These are phyloP conservation scores for Stichopus horrens DNA, from an alignment of 53 echinoderm and acorn worm genomes.

Conservation along the genomic window DNA sequence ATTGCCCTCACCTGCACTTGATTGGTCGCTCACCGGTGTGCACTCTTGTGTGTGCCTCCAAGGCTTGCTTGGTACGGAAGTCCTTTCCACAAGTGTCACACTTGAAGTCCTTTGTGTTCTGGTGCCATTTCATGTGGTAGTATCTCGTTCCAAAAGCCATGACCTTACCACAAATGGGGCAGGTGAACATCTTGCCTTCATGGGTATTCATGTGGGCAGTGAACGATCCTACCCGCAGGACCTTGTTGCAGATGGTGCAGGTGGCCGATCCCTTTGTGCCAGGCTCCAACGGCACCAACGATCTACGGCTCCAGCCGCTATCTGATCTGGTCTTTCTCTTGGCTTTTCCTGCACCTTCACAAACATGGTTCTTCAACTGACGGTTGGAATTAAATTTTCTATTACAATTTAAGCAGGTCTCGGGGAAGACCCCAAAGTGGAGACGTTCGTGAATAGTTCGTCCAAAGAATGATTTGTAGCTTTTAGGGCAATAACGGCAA, in stretches of 20 bases:
- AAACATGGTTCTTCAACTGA: not conserved
- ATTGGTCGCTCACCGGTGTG: slow-evolving; percentile 39
- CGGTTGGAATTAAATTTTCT: not conserved
- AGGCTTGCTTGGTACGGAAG: slow-evolving; percentile 12
- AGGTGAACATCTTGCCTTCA: slow-evolving; percentile 29
- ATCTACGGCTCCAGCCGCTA: not conserved
- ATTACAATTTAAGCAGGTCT: slow-evolving; percentile 6
- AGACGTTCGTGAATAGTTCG: slow-evolving; percentile 35
- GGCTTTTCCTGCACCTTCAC: not conserved
- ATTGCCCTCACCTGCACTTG: slow-evolving; percentile 16
- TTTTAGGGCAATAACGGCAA: slow-evolving; percentile 35
- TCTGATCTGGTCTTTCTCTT: not conserved
- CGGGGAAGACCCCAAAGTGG: slow-evolving; percentile 24
- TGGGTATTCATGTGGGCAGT: slow-evolving; percentile 25
- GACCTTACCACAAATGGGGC: slow-evolving; percentile 24
- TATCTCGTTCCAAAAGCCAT: slow-evolving; percentile 12
- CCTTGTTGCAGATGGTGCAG: not conserved
- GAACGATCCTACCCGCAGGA: not conserved
- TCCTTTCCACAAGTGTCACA: slow-evolving; percentile 8
- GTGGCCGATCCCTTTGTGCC: not conserved
- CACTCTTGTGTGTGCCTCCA: slow-evolving; percentile 9
- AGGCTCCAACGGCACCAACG: not conserved
- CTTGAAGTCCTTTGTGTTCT: slow-evolving; percentile 1
- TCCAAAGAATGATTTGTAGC: slow-evolving; percentile 29
- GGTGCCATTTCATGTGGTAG: slow-evolving; percentile 26